phyloP scores from a whole-genome alignment of 2,797 vertebrate species.

The Steatocranus sp. region DNA sequence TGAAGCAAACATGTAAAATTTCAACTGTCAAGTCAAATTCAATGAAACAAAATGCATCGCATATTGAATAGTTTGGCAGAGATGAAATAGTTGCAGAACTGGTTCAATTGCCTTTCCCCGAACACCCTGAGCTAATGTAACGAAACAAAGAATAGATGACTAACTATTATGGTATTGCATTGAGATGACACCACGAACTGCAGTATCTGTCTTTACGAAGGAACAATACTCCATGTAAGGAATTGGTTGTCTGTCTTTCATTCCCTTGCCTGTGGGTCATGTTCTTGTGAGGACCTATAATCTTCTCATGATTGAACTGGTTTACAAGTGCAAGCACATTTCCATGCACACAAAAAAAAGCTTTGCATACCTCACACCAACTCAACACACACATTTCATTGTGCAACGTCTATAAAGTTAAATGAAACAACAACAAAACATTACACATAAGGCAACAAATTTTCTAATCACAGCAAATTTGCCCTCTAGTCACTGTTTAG shows the following conservation, averaged over 20 bases:
- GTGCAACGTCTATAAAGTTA: not conserved
- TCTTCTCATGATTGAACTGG: not conserved
- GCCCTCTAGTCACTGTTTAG: not conserved
- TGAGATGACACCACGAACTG: not conserved
- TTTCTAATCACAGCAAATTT: not conserved
- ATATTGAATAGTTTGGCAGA: not conserved
- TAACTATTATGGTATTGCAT: conserved; percentile 1
- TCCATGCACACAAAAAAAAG: not conserved
- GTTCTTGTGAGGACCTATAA: not conserved
- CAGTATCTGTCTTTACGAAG: not conserved
- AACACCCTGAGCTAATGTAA: not conserved
- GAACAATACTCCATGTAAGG: not conserved
- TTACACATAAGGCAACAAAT: not conserved
- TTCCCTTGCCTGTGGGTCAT: not conserved
- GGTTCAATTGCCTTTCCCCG: conserved; percentile 3
- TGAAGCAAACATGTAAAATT: not conserved
- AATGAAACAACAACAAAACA: not conserved
- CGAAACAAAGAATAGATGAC: conserved; percentile 10
- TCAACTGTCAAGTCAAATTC: not conserved
- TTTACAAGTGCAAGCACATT: not conserved
- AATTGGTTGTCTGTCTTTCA: not conserved
- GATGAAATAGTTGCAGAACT: conserved; percentile 31
- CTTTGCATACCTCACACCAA: not conserved
- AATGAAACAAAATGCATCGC: not conserved
- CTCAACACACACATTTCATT: not conserved